phyloP scores from a whole-genome alignment of 2,797 vertebrate genomes.

The Falco naumanni region DNA sequence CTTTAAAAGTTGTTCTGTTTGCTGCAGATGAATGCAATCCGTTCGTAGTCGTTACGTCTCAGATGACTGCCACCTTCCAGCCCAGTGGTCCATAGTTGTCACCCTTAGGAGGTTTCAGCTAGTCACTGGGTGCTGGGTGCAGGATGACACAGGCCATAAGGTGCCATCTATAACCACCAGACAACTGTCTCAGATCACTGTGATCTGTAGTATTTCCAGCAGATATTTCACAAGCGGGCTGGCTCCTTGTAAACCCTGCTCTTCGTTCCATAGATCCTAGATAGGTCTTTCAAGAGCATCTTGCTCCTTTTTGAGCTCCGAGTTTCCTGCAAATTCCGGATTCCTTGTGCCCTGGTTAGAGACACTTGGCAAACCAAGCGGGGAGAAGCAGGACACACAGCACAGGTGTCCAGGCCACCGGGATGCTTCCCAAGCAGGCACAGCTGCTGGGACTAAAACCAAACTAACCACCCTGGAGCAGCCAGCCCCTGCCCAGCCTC shows the following conservation, averaged over 20 bases:
- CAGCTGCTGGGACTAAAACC: not conserved
- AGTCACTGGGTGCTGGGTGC: too few relatives aligned
- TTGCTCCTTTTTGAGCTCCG: not conserved
- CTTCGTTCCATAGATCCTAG: not conserved
- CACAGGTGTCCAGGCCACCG: accelerated
- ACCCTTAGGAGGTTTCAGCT: not conserved
- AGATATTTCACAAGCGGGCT: not conserved
- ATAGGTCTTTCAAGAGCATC: not conserved
- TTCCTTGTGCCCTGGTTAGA: not conserved
- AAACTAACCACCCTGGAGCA: too few relatives aligned
- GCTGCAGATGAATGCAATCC: not conserved
- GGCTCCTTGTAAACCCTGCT: not conserved
- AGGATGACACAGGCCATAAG: not conserved
- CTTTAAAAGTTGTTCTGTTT: not conserved
- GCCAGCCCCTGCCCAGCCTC: not conserved
- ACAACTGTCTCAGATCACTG: not conserved
- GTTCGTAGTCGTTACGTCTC: accelerated
- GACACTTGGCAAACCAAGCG: accelerated
- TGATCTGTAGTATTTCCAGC: not conserved
- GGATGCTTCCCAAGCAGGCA: not conserved
- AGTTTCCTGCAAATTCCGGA: not conserved
- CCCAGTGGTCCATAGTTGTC: not conserved
- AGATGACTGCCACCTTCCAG: not conserved
- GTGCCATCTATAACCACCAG: not conserved
- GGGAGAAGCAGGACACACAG: not conserved